Evolutionary conservation across 2,113 vertebrate genomes (phyloP).

Genomic region (Pica pica): DNA sequence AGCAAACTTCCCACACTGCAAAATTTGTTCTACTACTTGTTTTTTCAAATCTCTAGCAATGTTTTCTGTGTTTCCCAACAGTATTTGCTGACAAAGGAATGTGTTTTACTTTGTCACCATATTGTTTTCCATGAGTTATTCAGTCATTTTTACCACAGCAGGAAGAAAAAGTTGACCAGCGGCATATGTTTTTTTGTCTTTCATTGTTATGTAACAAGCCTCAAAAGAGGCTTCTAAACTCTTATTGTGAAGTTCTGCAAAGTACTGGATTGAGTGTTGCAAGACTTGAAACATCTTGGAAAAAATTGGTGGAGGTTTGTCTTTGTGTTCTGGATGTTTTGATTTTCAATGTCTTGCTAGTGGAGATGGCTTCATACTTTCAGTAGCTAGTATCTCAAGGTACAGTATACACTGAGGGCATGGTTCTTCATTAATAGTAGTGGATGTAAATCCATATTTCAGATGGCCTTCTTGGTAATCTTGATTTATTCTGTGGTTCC

Average conservation of each 20-base stretch:
- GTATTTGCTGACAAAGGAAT: neutral
- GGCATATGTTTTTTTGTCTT: neutral
- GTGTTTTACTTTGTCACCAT: neutral
- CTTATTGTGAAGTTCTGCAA: neutral
- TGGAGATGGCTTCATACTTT: neutral
- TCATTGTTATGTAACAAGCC: neutral
- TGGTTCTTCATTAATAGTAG: rapidly evolving
- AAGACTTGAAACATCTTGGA: neutral
- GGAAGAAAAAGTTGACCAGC: neutral
- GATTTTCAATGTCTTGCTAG: neutral
- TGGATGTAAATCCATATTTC: neutral
- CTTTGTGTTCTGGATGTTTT: neutral
- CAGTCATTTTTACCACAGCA: neutral
- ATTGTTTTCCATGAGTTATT: neutral
- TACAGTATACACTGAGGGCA: neutral
- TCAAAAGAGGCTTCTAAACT: neutral
- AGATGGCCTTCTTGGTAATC: neutral
- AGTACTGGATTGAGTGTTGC: neutral
- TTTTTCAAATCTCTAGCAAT: neutral
- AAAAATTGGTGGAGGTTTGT: neutral
- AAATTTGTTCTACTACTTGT: neutral
- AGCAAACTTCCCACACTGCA: neutral
- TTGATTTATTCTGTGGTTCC: neutral
- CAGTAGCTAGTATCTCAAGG: neutral
- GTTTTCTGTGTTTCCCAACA: neutral